Percentiles rank a stretch among this genome's conserved stretches.
Evolutionary conservation across 2,888 invertebrate genomes (phyloP).

Genomic region (Euplexia lucipara): DNA sequence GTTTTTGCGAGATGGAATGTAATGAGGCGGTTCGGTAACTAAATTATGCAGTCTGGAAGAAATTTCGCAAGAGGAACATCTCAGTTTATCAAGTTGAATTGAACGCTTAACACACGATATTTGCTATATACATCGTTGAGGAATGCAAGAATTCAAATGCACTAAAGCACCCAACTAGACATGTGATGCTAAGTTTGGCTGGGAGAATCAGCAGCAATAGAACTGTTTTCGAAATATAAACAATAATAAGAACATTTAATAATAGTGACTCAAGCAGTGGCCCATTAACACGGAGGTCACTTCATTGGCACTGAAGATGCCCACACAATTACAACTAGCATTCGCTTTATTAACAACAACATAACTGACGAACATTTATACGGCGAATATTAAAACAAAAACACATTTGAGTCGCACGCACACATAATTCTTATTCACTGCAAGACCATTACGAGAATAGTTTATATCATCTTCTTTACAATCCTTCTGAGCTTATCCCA

Average conservation of each 20-base stretch:
- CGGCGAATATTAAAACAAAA: constrained; percentile 4
- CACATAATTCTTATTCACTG: neutral
- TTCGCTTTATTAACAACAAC: constrained; percentile 28
- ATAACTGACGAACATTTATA: constrained; percentile 25
- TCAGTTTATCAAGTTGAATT: too few relatives aligned
- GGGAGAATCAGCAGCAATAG: constrained; percentile 3
- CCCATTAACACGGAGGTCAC: constrained; percentile 51
- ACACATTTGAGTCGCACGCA: constrained; percentile 2
- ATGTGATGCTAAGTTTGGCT: neutral
- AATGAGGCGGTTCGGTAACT: constrained; percentile 3
- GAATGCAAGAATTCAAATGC: too few relatives aligned
- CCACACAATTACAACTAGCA: constrained; percentile 42
- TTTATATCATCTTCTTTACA: neutral
- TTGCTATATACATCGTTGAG: too few relatives aligned
- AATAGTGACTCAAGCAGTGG: constrained; percentile 36
- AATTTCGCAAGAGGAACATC: neutral
- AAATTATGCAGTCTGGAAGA: constrained; percentile 14
- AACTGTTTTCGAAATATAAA: constrained; percentile 27
- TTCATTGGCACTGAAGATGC: constrained; percentile 50
- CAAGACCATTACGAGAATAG: neutral
- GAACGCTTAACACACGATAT: too few relatives aligned
- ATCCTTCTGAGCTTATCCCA: too few relatives aligned
- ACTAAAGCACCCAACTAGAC: neutral
- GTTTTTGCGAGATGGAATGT: constrained; percentile 20
- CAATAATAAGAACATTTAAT: constrained; percentile 28